phyloP scores from a whole-genome alignment of 2,113 vertebrate genomes.

The Acanthisitta chloris region DNA sequence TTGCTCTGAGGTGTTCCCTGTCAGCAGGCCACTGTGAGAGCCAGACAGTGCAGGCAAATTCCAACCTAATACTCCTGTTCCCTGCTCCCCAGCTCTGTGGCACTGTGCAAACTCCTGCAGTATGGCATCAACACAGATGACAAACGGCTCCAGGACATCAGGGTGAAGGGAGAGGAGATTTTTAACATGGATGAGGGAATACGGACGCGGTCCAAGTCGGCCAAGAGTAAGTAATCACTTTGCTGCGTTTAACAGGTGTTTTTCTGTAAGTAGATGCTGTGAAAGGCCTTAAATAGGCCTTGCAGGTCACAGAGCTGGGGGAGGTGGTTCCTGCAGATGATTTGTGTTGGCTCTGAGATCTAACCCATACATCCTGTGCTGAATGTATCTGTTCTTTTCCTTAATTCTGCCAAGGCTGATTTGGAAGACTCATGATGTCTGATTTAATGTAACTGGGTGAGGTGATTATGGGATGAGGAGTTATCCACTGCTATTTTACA shows the following conservation, averaged over 20 bases:
- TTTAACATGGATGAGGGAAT: constrained; percentile 89
- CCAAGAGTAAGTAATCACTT: constrained; percentile 82
- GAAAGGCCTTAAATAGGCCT: neutral
- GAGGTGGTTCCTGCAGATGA: neutral
- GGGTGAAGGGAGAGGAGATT: constrained; percentile 96
- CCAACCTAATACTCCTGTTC: neutral
- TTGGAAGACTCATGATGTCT: neutral
- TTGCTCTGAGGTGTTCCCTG: neutral
- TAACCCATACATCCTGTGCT: neutral
- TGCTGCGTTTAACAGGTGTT: neutral
- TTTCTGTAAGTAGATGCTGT: neutral
- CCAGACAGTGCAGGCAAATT: neutral
- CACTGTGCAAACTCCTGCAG: constrained; percentile 94
- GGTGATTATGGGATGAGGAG: neutral
- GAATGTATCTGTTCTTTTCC: neutral
- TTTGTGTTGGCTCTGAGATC: neutral
- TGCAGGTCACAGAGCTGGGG: neutral
- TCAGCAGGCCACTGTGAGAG: neutral
- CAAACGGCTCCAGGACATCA: constrained; percentile 93
- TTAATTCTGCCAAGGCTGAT: neutral
- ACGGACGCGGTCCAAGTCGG: constrained; percentile 91
- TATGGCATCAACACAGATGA: constrained; percentile 93
- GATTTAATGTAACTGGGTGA: neutral
- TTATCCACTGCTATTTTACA: neutral
- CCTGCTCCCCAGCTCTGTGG: constrained; percentile 83